Evolutionary conservation across 2,888 invertebrate species (phyloP).

Genomic region (Rotaria magnacalcarata): DNA sequence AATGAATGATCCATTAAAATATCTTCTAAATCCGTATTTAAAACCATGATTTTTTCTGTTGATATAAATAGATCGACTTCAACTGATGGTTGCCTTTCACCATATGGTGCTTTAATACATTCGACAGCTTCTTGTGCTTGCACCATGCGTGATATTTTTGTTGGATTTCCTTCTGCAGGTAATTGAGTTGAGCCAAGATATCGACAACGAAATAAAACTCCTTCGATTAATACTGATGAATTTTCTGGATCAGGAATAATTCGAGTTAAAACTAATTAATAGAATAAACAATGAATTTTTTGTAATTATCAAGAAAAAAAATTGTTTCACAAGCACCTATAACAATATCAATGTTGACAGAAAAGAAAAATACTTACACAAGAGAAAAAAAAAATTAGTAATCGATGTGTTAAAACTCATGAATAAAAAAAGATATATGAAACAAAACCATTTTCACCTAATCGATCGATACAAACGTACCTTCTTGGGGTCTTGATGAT

Average conservation of each 20-base stretch:
- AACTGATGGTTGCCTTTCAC: conserved; percentile 94
- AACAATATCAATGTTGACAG: neutral
- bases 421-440: neutral
- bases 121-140: conserved; percentile 98
- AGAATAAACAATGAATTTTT: neutral
- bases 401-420: neutral
- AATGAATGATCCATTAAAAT: conserved; percentile 99
- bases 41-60: conserved; percentile 99
- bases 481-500: neutral
- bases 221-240: conserved; percentile 89
- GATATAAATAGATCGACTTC: conserved; percentile 99
- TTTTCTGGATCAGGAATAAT: conserved; percentile 62
- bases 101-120: conserved; percentile 95
- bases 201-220: conserved; percentile 90
- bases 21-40: conserved; percentile 91
- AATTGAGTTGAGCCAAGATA: conserved; percentile 92
- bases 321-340: neutral
- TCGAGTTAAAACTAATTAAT: neutral
- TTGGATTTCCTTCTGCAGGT: conserved; percentile 74
- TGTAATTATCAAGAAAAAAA: neutral
- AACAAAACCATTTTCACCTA: neutral
- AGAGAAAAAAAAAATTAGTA: neutral
- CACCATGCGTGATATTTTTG: conserved; percentile 96
- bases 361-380: neutral
- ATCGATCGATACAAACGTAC: neutral